Conservation (phyloP, 2,113 vertebrate species). For the Rhea pennata region DNA sequence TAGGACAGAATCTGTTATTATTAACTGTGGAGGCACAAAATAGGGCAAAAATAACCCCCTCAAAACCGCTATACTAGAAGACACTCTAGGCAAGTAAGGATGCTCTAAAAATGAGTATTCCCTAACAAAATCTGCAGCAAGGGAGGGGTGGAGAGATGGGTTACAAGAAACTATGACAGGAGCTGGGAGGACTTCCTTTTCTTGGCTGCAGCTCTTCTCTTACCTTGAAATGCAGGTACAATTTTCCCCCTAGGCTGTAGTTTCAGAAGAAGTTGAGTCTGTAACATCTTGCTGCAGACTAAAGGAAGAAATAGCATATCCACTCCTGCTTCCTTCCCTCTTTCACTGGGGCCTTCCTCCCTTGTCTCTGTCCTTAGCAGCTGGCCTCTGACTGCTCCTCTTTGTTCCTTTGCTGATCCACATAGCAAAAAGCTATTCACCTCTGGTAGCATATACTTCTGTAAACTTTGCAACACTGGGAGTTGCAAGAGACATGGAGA, state of each 20-base stretch:
- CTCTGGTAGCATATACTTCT: not conserved
- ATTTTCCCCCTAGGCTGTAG: not conserved
- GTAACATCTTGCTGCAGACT: not conserved
- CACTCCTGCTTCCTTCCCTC: not conserved
- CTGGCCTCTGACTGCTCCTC: not conserved
- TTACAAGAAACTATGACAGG: not conserved
- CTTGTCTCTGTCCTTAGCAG: not conserved
- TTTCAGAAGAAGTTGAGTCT: not conserved
- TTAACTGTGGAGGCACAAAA: not conserved
- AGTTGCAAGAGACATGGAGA: not conserved
- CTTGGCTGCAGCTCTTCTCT: not conserved
- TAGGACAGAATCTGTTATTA: not conserved
- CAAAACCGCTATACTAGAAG: not conserved
- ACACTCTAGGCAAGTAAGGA: not conserved
- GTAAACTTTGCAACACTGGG: not conserved
- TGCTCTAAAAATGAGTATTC: not conserved
- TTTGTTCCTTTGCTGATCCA: not conserved
- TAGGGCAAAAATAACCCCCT: not conserved
- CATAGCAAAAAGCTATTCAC: accelerated
- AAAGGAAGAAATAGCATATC: not conserved
- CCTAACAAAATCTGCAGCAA: not conserved
- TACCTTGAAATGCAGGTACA: not conserved
- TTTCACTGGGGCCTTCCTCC: not conserved
- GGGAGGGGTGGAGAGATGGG: not conserved
- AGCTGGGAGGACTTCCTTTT: not conserved